Base-by-base conservation (phyloP, 2,888 invertebrate genomes). In the Coleophora flavipennella region DNA sequence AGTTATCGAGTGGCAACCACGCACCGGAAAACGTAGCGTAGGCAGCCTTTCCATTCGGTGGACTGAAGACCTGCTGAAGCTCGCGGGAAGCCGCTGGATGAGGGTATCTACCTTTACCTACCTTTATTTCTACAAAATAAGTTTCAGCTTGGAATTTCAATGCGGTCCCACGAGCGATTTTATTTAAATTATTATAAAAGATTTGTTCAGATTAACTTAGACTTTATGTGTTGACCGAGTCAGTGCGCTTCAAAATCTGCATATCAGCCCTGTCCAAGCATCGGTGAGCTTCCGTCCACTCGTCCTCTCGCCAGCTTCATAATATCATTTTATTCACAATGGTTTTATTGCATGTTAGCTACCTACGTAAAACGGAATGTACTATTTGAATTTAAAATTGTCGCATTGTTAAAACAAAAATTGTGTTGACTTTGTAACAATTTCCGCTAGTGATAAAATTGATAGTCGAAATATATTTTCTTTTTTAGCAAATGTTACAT, bases 291-390 rank as follows among this genome's bases (percentile, higher is more conserved):
- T 38, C 47, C 53, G 57, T 60, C 59, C 51, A 62, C 55, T 44
- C 47, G 52, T 44, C 43, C 48, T 47, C 50, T 50, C 48, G 51
- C 44, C 50, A n/a, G n/a, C n/a, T n/a, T n/a, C n/a, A n/a, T 54
- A 50, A 53, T 50, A 52, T 57, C 39, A 60, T 57, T 62, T 62
- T 64, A 54, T 58, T 59, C 50, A 6, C 20, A 59, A 55, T 47
- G 43, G 39, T 57, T 57, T 50, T 50, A 56, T 51, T 49, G 50
- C 50, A 48, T 43, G 48, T 48, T 45, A 48, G 50, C 40, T 20
- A 4, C 20, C 20, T n/a, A n/a, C n/a, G n/a, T n/a, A n/a, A n/a
- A n/a, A n/a, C n/a, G n/a, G n/a, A n/a, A n/a, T n/a, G n/a, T n/a
- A n/a, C n/a, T n/a, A 51, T 55, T 54, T 55, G 49, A 53, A 55